phyloP scores from a whole-genome alignment of 2,113 vertebrate species.

The Gnathonemus echidnorhynchus region DNA sequence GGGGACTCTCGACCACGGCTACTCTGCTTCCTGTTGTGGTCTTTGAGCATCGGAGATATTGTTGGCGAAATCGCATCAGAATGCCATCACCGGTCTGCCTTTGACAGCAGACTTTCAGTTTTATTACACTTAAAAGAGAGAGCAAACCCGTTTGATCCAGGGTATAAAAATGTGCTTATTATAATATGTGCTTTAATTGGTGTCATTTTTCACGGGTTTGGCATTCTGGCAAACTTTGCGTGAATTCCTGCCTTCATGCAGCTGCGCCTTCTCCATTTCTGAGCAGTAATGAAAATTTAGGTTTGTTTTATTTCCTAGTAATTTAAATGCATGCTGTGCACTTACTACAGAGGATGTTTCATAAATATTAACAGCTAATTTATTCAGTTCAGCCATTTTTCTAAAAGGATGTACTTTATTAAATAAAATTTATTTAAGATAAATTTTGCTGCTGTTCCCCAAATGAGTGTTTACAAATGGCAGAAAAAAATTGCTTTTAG shows the following conservation, averaged over 20 bases:
- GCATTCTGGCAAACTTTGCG: constrained; percentile 92
- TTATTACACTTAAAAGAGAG: constrained; percentile 96
- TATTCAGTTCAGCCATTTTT: constrained; percentile 31
- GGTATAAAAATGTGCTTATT: constrained; percentile 99
- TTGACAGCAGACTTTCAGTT: constrained; percentile 80
- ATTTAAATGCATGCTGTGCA: constrained; percentile 66
- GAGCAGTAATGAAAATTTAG: constrained; percentile 70
- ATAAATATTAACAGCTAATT: constrained; percentile 45
- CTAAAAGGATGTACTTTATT: constrained; percentile 13
- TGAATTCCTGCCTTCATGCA: constrained; percentile 77
- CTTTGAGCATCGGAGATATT: constrained; percentile 60
- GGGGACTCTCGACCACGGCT: constrained; percentile 74
- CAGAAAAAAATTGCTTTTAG: background rate
- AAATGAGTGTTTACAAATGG: background rate
- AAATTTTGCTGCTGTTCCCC: background rate
- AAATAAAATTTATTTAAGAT: background rate
- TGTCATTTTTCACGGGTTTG: constrained; percentile 89
- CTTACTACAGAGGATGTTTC: constrained; percentile 41
- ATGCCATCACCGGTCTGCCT: constrained; percentile 85
- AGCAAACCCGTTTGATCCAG: constrained; percentile 98
- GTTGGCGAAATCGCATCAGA: constrained; percentile 79
- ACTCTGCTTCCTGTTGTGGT: constrained; percentile 68
- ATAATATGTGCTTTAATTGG: constrained; percentile 97
- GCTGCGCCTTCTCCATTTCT: constrained; percentile 82
- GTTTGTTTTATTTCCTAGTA: constrained; percentile 60